phyloP scores from a whole-genome alignment of 2,888 invertebrate species.

The Odontocerum albicorne region DNA sequence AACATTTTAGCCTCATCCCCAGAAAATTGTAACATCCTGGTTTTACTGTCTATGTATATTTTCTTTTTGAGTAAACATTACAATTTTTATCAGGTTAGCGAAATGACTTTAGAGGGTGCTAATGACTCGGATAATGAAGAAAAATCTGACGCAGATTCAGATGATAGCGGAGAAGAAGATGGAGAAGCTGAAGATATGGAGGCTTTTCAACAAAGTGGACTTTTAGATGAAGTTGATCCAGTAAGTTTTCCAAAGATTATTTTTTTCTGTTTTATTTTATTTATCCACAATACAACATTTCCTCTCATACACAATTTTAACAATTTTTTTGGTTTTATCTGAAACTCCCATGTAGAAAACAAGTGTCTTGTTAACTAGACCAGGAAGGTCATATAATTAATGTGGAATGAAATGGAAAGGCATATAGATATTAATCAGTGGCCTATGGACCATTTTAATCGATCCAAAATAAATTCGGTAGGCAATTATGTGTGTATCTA shows the following conservation, averaged over 20 bases:
- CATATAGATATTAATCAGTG: no score
- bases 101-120: constrained; percentile 82
- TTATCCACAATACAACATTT: not conserved
- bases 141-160: constrained; percentile 56
- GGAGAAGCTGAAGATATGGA: constrained; percentile 97
- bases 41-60: no score
- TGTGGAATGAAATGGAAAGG: no score
- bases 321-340: not conserved
- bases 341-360: no score
- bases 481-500: no score
- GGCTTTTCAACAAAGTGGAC: constrained; percentile 94
- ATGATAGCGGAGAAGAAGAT: constrained; percentile 85
- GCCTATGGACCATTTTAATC: no score
- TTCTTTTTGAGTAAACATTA: no score
- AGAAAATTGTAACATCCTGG: no score
- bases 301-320: not conserved
- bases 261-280: not conserved
- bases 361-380: no score
- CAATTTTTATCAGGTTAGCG: constrained; percentile 57
- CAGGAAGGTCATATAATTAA: no score
- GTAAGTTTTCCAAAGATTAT: constrained; percentile 51
- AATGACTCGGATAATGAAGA: constrained; percentile 52
- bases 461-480: no score
- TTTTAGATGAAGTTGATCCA: constrained; percentile 87
- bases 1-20: no score